These are phyloP conservation scores for Triplophysa bombifrons DNA, from an alignment of 2,797 vertebrate species.

Conservation along the genomic window DNA sequence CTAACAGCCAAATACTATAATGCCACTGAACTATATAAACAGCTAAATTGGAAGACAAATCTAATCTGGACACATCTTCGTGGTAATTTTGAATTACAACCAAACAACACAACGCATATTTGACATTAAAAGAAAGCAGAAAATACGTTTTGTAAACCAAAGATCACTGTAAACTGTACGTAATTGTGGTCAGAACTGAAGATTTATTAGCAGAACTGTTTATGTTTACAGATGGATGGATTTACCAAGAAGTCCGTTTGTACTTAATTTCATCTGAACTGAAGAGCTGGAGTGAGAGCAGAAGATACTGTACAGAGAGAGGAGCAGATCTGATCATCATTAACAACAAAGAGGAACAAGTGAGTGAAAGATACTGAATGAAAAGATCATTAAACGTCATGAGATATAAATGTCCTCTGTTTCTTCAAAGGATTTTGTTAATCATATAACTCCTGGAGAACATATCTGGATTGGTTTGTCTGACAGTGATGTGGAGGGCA, in stretches of 20 bases:
- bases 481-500: not conserved
- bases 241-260: no score
- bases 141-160: no score
- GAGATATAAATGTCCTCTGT: no score
- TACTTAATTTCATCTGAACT: not conserved
- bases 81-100: not conserved
- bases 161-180: not conserved
- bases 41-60: not conserved
- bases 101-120: not conserved
- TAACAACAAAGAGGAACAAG: slow-evolving; percentile 6
- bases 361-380: not conserved
- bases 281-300: not conserved
- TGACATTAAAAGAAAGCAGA: no score
- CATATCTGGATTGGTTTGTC: not conserved
- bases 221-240: slow-evolving; percentile 3
- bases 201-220: not conserved
- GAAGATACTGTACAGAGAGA: not conserved
- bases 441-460: no score
- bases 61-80: not conserved
- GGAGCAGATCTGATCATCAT: slow-evolving; percentile 3
- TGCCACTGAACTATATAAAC: not conserved
- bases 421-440: not conserved
- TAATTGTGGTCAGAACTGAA: not conserved
- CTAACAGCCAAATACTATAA: not conserved
- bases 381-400: not conserved